Percentiles rank a stretch among this genome's conserved stretches.
Evolutionary conservation across 2,113 vertebrate genomes (phyloP).

Genomic region (Loxodonta africana): DNA sequence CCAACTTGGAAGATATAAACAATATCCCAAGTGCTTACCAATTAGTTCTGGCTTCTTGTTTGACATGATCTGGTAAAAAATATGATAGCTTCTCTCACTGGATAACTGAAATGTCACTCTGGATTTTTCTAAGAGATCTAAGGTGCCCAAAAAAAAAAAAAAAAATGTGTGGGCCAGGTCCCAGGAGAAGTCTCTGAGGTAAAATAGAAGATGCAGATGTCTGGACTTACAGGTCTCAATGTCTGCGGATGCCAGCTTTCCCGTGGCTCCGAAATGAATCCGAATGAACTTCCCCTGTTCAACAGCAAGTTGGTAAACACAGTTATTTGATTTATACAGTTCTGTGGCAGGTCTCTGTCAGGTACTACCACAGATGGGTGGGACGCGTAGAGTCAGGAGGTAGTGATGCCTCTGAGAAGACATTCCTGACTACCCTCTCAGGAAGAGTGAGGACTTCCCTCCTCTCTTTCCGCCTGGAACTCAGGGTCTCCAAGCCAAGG

Average conservation of each 20-base stretch:
- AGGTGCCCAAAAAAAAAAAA: slow-evolving; percentile 36
- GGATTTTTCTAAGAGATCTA: slow-evolving; percentile 94
- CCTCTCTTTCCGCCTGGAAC: neutral
- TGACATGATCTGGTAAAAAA: neutral
- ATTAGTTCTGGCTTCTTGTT: slow-evolving; percentile 38
- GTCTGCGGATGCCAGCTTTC: slow-evolving; percentile 95
- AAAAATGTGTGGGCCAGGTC: neutral
- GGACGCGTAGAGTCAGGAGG: neutral
- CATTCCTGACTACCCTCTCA: neutral
- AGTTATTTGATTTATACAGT: neutral
- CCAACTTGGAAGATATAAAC: neutral
- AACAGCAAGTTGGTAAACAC: neutral
- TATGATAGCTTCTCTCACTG: slow-evolving; percentile 88
- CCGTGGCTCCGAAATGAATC: slow-evolving; percentile 96
- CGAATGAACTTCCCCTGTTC: slow-evolving; percentile 96
- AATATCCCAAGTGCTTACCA: slow-evolving; percentile 49
- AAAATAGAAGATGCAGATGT: neutral
- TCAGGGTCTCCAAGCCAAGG: neutral
- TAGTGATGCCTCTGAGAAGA: neutral
- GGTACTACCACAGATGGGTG: neutral
- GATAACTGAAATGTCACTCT: slow-evolving; percentile 93
- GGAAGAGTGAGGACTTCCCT: neutral
- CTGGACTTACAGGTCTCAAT: slow-evolving; percentile 95
- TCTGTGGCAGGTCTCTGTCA: neutral
- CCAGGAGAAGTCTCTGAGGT: neutral